Percentiles rank a stretch among this genome's conserved stretches.
These are phyloP conservation scores for Aethina tumida DNA, from an alignment of 1,140 invertebrate species.

Conservation along the genomic window DNA sequence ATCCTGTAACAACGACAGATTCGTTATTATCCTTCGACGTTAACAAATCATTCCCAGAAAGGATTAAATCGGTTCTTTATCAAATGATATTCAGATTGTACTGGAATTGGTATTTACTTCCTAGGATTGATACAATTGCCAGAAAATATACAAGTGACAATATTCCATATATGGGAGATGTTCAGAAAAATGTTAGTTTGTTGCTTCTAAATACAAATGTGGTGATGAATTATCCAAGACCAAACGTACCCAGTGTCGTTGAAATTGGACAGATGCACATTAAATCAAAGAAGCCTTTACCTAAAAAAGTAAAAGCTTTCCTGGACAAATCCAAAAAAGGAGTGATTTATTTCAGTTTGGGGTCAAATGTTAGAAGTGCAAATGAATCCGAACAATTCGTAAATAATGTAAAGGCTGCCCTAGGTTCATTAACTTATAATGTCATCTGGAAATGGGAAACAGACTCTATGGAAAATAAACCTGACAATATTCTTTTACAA, in stretches of 20 bases:
- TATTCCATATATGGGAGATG: slow-evolving; percentile 23
- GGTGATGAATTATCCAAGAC: slow-evolving; percentile 21
- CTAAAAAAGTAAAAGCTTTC: slow-evolving; percentile 40
- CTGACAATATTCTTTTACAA: slow-evolving; percentile 38
- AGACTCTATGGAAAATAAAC: slow-evolving; percentile 27
- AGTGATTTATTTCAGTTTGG: slow-evolving; percentile 42
- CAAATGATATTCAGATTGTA: no score
- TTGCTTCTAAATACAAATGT: slow-evolving; percentile 20
- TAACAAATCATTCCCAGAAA: no score
- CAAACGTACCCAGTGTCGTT: slow-evolving; percentile 18
- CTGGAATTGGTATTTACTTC: no score
- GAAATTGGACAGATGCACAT: no score
- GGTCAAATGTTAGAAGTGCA: slow-evolving; percentile 37
- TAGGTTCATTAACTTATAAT: slow-evolving; percentile 38
- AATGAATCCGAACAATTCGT: slow-evolving; percentile 32
- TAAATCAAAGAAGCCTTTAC: no score
- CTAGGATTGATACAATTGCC: slow-evolving; percentile 29
- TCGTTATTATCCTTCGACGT: no score
- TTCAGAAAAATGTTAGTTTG: slow-evolving; percentile 20
- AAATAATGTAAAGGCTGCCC: slow-evolving; percentile 35
- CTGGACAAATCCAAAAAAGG: slow-evolving; percentile 37
- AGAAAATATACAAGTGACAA: slow-evolving; percentile 35
- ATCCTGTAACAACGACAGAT: no score
- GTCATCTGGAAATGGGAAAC: slow-evolving; percentile 47
- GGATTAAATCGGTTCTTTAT: no score